Percentiles rank a stretch among this genome's conserved stretches.
phyloP scores from a whole-genome alignment of 1,140 invertebrate genomes.

The Hypsibius dujardini region DNA sequence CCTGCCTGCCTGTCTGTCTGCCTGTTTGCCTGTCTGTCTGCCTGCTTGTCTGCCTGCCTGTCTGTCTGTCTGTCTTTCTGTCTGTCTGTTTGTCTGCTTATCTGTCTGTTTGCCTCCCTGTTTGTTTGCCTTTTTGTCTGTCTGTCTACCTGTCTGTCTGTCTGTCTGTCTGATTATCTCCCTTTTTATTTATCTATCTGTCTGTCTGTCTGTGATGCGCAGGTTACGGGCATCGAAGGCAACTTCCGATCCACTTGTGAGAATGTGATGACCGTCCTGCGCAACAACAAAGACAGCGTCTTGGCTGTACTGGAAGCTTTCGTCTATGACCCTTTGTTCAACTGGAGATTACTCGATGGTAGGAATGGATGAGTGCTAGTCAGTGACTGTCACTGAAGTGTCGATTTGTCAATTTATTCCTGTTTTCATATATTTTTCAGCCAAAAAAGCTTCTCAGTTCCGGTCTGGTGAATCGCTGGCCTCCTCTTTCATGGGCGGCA shows the following conservation, averaged over 20 bases:
- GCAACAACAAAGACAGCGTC: slow-evolving; percentile 86
- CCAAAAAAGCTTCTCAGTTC: slow-evolving; percentile 12
- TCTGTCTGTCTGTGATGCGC: slow-evolving; percentile 20
- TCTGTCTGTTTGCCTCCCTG: no score
- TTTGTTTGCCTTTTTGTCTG: no score
- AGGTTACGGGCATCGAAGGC: slow-evolving; percentile 58
- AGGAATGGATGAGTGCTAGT: slow-evolving; percentile 29
- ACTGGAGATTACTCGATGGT: slow-evolving; percentile 83
- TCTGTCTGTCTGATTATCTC: no score
- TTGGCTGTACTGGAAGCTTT: slow-evolving; percentile 99
- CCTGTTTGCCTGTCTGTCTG: no score
- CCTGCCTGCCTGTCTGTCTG: no score
- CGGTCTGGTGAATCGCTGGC: slow-evolving; percentile 1
- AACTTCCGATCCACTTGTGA: slow-evolving; percentile 86
- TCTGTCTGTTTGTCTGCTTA: no score
- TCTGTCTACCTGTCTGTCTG: no score
- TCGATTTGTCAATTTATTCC: background rate
- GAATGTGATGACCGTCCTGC: slow-evolving; percentile 83
- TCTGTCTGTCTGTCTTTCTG: no score
- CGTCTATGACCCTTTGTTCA: slow-evolving; percentile 95
- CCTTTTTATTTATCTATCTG: no score
- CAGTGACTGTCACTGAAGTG: slow-evolving; percentile 17
- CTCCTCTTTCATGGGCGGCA: slow-evolving; percentile 13
- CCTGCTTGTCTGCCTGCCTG: no score
- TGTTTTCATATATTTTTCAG: background rate